Base-by-base conservation (phyloP, 2,113 vertebrate species). In the Onychorhynchus coronatus region DNA sequence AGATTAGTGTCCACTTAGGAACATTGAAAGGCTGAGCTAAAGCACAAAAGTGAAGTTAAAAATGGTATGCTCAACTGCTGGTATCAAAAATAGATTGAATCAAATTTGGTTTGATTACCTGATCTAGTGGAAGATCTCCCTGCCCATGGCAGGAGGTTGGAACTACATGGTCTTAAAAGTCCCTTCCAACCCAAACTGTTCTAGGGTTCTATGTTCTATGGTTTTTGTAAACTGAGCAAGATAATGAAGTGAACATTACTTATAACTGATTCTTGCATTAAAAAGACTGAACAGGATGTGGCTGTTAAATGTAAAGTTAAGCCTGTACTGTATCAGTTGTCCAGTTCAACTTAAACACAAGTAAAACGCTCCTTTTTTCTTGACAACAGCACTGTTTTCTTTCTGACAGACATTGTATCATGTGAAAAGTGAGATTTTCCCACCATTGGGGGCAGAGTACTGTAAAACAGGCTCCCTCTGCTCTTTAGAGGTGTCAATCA, bases 381-480 rank as follows among this genome's bases (percentile, higher is more conserved):
- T 74, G 52, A 4, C 82, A 84, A 94, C 72, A 93, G 62, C 42
- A 52, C 47, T 88, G 12, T 73, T 94, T 87, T 95, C 85, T 72
- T 92, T 35, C 62, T 87, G 37, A 62, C 97, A 99, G 99, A 99
- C 99, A 4, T 39, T 99, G 82, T 99, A 99, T 96, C 98, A 93
- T 2, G 98, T 99, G 97, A 97, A 96, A 91, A 98, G 98, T 1
- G 98, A 99, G 91, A 99, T 99, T 90, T 89, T 96, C 27, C 99
- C 99, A 12, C 97, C 98, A 0, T 3, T 97, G 21, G 99, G 98
- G 4, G 96, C 97, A n/a, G 98, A 98, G 71, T 97, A 98, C 89
- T 99, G 99, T 96, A 98, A 98, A 97, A 99, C 98, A 2, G 99
- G 99, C 55, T 85, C 98, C 2, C 99, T 99, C 75, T 99, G 99